Evolutionary conservation across 2,797 vertebrate genomes (phyloP).

Genomic region (Lates japonicus): DNA sequence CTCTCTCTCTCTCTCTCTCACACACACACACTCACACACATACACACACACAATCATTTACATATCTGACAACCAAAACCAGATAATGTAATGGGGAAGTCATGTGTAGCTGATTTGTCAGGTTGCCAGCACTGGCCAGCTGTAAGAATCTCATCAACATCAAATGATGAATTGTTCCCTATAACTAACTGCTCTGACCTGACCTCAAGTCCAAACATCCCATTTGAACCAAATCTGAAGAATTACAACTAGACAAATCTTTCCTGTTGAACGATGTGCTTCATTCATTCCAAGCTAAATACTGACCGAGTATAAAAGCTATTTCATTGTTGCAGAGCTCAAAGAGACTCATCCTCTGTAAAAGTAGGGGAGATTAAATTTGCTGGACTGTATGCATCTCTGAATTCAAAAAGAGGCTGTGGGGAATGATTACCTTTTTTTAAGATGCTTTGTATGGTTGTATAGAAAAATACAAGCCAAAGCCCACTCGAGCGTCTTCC

Average conservation of each 20-base stretch:
- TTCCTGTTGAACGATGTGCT: neutral
- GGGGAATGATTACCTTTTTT: constrained; percentile 25
- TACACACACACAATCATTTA: constrained; percentile 18
- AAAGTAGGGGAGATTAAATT: constrained; percentile 49
- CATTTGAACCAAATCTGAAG: constrained; percentile 8
- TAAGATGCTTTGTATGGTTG: constrained; percentile 10
- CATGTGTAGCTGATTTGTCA: constrained; percentile 43
- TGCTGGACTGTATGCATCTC: constrained; percentile 30
- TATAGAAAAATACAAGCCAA: constrained; percentile 27
- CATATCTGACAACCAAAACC: constrained; percentile 47
- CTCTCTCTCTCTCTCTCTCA: neutral
- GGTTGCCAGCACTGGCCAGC: constrained; percentile 1
- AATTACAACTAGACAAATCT: constrained; percentile 22
- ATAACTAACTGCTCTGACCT: too few species aligned
- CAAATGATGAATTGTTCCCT: too few species aligned
- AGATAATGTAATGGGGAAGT: constrained; percentile 35
- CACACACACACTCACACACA: neutral
- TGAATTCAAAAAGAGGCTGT: constrained; percentile 45
- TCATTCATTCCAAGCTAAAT: constrained; percentile 39
- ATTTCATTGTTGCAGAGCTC: constrained; percentile 33
- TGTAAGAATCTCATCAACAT: constrained; percentile 9
- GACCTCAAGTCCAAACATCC: constrained; percentile 11
- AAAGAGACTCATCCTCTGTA: constrained; percentile 29
- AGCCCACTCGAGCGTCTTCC: neutral
- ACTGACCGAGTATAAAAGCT: constrained; percentile 30